A percentile compares a stretch with the other conserved stretches of the same genome.
Conservation (phyloP, 2,888 invertebrate species). For the Apeira syringaria region DNA sequence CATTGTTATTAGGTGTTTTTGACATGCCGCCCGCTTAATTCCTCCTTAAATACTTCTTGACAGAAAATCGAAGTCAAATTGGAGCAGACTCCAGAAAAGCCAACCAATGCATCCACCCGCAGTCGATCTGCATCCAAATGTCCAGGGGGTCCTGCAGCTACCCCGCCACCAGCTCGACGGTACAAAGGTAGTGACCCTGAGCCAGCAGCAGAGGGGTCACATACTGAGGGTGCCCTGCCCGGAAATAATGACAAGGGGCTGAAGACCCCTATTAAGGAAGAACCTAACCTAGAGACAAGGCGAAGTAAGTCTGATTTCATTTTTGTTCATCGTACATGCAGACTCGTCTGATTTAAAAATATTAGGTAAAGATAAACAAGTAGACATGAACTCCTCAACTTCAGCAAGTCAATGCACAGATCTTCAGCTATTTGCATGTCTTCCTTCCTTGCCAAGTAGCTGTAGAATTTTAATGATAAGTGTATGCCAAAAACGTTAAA, state of each 20-base stretch:
- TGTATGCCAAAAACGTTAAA: too few relatives aligned
- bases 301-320: constrained; percentile 43
- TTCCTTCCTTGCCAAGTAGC: too few relatives aligned
- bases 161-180: constrained; percentile 53
- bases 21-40: too few relatives aligned
- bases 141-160: constrained; percentile 41
- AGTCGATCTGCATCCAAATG: constrained; percentile 62
- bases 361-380: too few relatives aligned
- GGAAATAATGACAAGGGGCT: constrained; percentile 46
- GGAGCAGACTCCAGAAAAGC: constrained; percentile 72
- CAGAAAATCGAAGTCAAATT: constrained; percentile 79
- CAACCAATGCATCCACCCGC: constrained; percentile 41
- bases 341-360: too few relatives aligned
- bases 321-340: too few relatives aligned
- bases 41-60: too few relatives aligned
- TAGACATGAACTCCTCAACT: too few relatives aligned
- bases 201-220: constrained; percentile 62
- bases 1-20: too few relatives aligned
- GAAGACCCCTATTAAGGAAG: constrained; percentile 57
- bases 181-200: constrained; percentile 66
- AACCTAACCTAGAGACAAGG: constrained; percentile 56
- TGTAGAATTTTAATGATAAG: too few relatives aligned
- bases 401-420: too few relatives aligned
- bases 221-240: constrained; percentile 62
- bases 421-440: too few relatives aligned